Evolutionary conservation across 2,113 vertebrate species (phyloP).

Genomic region (Rhinichthys klamathensis): DNA sequence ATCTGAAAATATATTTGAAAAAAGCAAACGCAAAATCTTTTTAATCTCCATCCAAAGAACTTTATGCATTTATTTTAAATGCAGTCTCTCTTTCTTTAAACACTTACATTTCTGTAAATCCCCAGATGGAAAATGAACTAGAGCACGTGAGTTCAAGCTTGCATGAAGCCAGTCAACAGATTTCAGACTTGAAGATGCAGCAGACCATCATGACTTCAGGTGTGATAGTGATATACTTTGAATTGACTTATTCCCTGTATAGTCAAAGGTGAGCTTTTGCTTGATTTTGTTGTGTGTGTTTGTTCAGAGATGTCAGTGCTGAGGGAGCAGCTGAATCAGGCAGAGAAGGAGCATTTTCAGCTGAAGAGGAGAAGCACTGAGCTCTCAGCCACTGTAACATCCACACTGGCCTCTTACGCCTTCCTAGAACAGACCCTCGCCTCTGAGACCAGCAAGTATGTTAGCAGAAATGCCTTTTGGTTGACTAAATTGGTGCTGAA

Average conservation of each 20-base stretch:
- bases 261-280: background rate
- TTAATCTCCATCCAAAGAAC: background rate
- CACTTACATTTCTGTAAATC: background rate
- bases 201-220: conserved; percentile 75
- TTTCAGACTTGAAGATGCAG: conserved; percentile 72
- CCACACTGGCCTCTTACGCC: conserved; percentile 75
- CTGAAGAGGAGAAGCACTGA: conserved; percentile 72
- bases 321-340: conserved; percentile 69
- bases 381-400: conserved; percentile 75
- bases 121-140: conserved; percentile 69
- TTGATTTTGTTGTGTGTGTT: background rate
- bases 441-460: conserved; percentile 73
- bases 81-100: background rate
- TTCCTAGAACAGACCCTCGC: conserved; percentile 76
- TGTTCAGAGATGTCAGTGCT: conserved; percentile 74
- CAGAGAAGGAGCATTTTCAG: conserved; percentile 67
- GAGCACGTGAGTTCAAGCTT: conserved; percentile 59
- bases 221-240: conserved; percentile 47
- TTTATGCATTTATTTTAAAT: background rate
- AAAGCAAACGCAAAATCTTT: background rate
- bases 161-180: conserved; percentile 67
- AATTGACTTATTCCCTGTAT: background rate
- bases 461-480: background rate
- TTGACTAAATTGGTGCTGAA: background rate
- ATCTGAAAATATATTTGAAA: background rate